Percentiles rank a stretch among this genome's conserved stretches.
These are phyloP conservation scores for Dendrolimus houi DNA, from an alignment of 2,888 invertebrate genomes.

Conservation along the genomic window DNA sequence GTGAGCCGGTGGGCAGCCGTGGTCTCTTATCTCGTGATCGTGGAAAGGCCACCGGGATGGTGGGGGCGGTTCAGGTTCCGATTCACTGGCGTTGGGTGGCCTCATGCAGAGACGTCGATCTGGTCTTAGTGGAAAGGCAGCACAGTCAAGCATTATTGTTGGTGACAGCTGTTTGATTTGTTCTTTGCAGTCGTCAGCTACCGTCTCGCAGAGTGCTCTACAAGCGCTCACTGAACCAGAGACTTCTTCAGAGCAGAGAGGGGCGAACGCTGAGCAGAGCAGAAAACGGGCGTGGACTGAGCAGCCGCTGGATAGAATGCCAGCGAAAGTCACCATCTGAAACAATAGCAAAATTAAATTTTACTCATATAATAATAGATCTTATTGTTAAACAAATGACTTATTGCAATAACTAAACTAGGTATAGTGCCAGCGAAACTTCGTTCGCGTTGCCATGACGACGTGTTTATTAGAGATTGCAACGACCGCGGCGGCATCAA, in stretches of 20 bases:
- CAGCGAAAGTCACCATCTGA: conserved; percentile 83
- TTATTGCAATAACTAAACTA: too few relatives aligned
- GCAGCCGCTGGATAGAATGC: conserved; percentile 86
- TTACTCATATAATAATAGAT: too few relatives aligned
- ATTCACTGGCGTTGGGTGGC: conserved; percentile 68
- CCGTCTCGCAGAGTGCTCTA: conserved; percentile 88
- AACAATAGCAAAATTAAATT: conserved; percentile 39
- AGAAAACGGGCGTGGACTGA: conserved; percentile 89
- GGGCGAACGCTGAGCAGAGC: conserved; percentile 92
- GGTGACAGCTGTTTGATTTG: conserved; percentile 83
- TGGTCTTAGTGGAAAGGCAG: conserved; percentile 84
- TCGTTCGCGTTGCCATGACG: too few relatives aligned
- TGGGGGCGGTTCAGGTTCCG: conserved; percentile 57
- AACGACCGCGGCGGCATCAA: too few relatives aligned
- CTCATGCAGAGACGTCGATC: conserved; percentile 86
- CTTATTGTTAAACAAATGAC: too few relatives aligned
- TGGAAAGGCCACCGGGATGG: conserved; percentile 61
- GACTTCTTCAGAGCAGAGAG: conserved; percentile 92
- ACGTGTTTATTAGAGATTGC: too few relatives aligned
- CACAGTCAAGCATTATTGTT: conserved; percentile 86
- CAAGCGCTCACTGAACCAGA: conserved; percentile 91
- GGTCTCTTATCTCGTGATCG: conserved; percentile 41
- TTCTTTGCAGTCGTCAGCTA: conserved; percentile 82
- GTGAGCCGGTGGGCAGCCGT: conserved; percentile 78
- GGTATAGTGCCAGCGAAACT: too few relatives aligned